Percentiles rank a stretch among this genome's conserved stretches.
Evolutionary conservation across 2,888 invertebrate species (phyloP).

Genomic region (Machimus atricapillus): DNA sequence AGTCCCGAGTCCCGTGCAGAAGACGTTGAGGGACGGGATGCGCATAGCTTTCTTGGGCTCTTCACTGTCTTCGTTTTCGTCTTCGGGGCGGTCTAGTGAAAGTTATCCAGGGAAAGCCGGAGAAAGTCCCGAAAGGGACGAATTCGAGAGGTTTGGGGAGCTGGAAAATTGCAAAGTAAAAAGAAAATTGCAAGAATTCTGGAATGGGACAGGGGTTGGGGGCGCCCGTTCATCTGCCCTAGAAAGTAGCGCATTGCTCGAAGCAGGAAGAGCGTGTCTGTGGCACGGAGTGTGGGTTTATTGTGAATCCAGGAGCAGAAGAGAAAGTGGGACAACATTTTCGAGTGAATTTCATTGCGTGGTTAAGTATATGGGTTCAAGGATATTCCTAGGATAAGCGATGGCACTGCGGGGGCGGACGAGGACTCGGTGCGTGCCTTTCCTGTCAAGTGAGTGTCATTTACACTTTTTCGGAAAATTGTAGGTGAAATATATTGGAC

Average conservation of each 20-base stretch:
- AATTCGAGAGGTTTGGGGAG: background rate
- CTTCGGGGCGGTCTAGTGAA: background rate
- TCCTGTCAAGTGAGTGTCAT: slow-evolving; percentile 9
- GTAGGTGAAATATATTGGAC: background rate
- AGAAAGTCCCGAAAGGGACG: background rate
- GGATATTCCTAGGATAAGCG: background rate
- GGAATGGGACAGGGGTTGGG: background rate
- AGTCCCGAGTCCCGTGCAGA: background rate
- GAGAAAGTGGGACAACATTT: slow-evolving; percentile 29
- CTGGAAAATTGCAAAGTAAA: slow-evolving; percentile 23
- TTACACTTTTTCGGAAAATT: background rate
- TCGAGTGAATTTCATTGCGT: slow-evolving; percentile 32
- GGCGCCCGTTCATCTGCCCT: background rate
- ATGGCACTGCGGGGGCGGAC: background rate
- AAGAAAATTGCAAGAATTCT: slow-evolving; percentile 10
- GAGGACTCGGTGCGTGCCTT: background rate
- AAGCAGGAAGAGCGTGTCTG: background rate
- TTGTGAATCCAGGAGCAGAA: background rate
- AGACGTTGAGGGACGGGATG: slow-evolving; percentile 7
- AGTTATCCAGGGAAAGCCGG: background rate
- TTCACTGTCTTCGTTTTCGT: background rate
- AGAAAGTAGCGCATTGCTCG: background rate
- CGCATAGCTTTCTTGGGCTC: background rate
- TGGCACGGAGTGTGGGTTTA: background rate
- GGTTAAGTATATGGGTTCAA: slow-evolving; percentile 28